Percentiles rank a stretch among this genome's conserved stretches.
These are phyloP conservation scores for Varroa destructor DNA, from an alignment of 1,140 invertebrate genomes.

Conservation along the genomic window DNA sequence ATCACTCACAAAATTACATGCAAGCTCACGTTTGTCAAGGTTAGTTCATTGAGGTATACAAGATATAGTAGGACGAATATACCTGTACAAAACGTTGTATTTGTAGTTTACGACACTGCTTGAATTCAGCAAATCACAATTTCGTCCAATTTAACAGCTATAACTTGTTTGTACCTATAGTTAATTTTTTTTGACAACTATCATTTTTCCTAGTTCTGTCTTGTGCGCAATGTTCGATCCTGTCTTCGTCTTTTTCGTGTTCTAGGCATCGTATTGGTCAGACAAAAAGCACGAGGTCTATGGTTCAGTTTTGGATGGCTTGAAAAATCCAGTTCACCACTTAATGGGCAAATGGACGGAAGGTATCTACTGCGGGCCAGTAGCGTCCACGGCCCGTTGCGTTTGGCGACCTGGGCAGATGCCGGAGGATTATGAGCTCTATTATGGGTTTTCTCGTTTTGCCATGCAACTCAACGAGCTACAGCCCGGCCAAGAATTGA, in stretches of 20 bases:
- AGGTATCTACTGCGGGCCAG: constrained; percentile 55
- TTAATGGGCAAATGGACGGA: constrained; percentile 70
- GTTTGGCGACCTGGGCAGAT: constrained; percentile 64
- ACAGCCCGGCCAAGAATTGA: constrained; percentile 49
- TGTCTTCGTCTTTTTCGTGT: constrained; percentile 4
- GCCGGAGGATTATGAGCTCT: constrained; percentile 62
- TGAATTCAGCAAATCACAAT: too few relatives aligned
- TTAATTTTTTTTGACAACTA: too few relatives aligned
- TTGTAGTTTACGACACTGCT: too few relatives aligned
- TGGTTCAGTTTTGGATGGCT: constrained; percentile 50
- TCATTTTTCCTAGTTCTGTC: too few relatives aligned
- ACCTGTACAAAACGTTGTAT: neutral
- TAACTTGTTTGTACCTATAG: too few relatives aligned
- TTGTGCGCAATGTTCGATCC: neutral
- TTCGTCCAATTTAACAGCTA: too few relatives aligned
- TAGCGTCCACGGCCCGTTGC: constrained; percentile 54
- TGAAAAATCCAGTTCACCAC: constrained; percentile 50
- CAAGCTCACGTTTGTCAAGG: constrained; percentile 68
- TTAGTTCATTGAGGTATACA: constrained; percentile 37
- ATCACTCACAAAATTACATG: constrained; percentile 48
- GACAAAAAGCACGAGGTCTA: constrained; percentile 61
- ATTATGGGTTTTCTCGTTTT: constrained; percentile 71
- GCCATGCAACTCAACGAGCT: constrained; percentile 72
- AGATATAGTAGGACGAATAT: neutral
- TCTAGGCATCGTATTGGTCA: constrained; percentile 61